Percentiles rank a stretch among this genome's conserved stretches.
Evolutionary conservation across 2,113 vertebrate genomes (phyloP).

Genomic region (Porphyrio hochstetteri): DNA sequence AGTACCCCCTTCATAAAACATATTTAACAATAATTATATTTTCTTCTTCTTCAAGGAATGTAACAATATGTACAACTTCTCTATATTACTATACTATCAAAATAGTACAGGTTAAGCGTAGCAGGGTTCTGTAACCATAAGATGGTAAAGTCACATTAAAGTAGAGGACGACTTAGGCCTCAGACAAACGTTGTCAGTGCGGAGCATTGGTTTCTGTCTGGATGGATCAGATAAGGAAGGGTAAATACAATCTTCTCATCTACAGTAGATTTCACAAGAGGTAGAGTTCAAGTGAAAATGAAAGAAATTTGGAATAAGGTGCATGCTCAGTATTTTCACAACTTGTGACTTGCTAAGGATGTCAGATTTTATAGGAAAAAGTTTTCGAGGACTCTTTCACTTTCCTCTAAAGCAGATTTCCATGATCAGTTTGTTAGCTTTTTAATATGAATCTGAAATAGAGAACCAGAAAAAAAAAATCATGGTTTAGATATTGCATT

Average conservation of each 20-base stretch:
- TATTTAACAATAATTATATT: slow-evolving; percentile 77
- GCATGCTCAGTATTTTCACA: slow-evolving; percentile 69
- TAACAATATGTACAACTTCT: slow-evolving; percentile 82
- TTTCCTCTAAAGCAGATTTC: slow-evolving; percentile 39
- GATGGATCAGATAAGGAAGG: slow-evolving; percentile 68
- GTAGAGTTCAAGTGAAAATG: slow-evolving; percentile 79
- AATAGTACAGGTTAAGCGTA: slow-evolving; percentile 70
- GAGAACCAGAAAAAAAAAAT: slow-evolving; percentile 47
- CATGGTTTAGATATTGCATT: background rate
- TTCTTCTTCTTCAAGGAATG: slow-evolving; percentile 76
- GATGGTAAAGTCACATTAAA: slow-evolving; percentile 69
- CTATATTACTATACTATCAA: slow-evolving; percentile 76
- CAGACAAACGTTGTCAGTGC: slow-evolving; percentile 32
- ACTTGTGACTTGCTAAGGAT: slow-evolving; percentile 44
- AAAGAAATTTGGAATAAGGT: slow-evolving; percentile 72
- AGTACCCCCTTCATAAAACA: slow-evolving; percentile 84
- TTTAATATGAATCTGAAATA: slow-evolving; percentile 95
- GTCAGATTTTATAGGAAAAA: slow-evolving; percentile 40
- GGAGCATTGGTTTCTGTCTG: slow-evolving; percentile 67
- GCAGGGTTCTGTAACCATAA: slow-evolving; percentile 62
- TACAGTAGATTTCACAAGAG: slow-evolving; percentile 94
- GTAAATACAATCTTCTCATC: slow-evolving; percentile 69
- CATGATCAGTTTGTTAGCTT: slow-evolving; percentile 84
- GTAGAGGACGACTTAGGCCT: slow-evolving; percentile 64
- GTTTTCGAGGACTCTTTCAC: background rate